phyloP scores from a whole-genome alignment of 2,888 invertebrate species.

The Amphipyra tragopoginis region DNA sequence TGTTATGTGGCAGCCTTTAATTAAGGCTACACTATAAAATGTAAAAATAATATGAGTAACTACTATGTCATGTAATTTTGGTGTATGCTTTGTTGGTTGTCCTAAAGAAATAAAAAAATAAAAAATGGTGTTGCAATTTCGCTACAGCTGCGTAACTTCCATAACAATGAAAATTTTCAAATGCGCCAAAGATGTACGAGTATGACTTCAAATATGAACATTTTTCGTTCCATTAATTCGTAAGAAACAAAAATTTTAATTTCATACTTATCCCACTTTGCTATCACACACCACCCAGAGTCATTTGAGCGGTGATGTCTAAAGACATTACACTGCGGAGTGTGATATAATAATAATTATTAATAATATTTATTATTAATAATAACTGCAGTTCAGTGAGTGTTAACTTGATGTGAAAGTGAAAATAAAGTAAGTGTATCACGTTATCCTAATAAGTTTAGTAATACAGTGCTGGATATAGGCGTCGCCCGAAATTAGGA shows the following conservation, averaged over 20 bases:
- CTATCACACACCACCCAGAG: background rate
- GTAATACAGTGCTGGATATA: background rate
- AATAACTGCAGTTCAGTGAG: constrained; percentile 35
- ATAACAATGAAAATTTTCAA: too few relatives aligned
- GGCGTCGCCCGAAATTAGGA: background rate
- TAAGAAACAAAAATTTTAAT: constrained; percentile 4
- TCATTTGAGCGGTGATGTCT: constrained; percentile 42
- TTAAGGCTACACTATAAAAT: too few relatives aligned
- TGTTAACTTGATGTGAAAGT: constrained; percentile 29
- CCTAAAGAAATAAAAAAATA: too few relatives aligned
- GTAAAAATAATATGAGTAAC: too few relatives aligned
- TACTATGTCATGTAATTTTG: too few relatives aligned
- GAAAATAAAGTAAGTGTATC: constrained; percentile 26
- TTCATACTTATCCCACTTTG: constrained; percentile 26
- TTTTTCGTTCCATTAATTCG: background rate
- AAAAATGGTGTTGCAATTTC: too few relatives aligned
- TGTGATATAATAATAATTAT: constrained; percentile 42
- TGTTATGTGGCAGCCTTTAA: too few relatives aligned
- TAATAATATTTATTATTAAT: constrained; percentile 46
- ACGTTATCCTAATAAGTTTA: background rate
- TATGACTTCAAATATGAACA: too few relatives aligned
- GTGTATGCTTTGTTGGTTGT: too few relatives aligned
- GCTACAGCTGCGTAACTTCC: too few relatives aligned
- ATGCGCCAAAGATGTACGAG: too few relatives aligned
- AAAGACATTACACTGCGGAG: constrained; percentile 25